Evolutionary conservation across 2,888 invertebrate species (phyloP).

Genomic region (Rhogogaster chlorosoma): DNA sequence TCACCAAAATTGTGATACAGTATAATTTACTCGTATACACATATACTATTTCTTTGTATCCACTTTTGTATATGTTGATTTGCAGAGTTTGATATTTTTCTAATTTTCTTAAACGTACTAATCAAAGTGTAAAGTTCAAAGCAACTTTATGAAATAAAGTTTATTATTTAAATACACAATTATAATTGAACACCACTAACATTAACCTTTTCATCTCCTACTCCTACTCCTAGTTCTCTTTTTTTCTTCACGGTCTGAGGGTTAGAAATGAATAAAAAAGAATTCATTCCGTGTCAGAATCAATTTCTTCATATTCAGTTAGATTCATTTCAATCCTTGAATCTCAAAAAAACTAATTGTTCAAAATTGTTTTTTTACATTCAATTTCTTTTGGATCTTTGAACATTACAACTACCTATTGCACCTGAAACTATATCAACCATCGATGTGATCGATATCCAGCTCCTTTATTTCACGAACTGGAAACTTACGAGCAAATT

Average conservation of each 20-base stretch:
- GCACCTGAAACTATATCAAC: background rate
- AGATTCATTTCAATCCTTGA: background rate
- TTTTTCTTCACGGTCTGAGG: background rate
- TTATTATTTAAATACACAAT: conserved; percentile 38
- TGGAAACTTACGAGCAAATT: background rate
- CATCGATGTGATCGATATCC: background rate
- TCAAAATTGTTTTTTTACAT: background rate
- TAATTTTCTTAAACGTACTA: conserved; percentile 40
- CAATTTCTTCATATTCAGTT: background rate
- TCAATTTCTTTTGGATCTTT: background rate
- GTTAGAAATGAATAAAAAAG: background rate
- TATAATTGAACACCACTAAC: background rate
- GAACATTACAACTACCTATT: too few species aligned
- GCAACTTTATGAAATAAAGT: conserved; percentile 45
- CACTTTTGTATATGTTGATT: conserved; percentile 40
- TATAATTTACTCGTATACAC: background rate
- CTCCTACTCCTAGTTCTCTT: background rate
- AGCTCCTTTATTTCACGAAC: background rate
- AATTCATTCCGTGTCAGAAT: background rate
- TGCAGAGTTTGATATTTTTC: conserved; percentile 46
- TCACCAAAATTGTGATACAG: conserved; percentile 41
- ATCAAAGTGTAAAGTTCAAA: conserved; percentile 37
- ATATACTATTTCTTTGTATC: background rate
- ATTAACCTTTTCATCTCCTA: background rate
- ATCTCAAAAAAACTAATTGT: background rate